These are phyloP conservation scores for Baryphthengus martii DNA, from an alignment of 2,113 vertebrate species.

Conservation along the genomic window DNA sequence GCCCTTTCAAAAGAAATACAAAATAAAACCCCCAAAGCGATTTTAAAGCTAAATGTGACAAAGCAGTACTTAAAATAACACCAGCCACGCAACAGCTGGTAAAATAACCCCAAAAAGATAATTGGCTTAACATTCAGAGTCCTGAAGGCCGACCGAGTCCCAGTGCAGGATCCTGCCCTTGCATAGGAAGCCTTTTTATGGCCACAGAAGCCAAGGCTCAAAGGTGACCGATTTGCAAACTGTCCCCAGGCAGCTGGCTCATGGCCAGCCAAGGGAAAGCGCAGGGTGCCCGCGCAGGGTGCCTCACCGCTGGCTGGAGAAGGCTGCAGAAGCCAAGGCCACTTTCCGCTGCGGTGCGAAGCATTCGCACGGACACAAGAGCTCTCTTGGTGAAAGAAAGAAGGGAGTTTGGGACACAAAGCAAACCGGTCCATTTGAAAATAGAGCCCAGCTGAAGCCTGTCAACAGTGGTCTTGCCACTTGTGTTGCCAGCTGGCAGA, in stretches of 20 bases:
- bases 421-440: background rate
- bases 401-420: background rate
- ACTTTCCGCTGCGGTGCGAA: background rate
- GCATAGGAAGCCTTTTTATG: background rate
- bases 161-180: fast-evolving
- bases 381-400: background rate
- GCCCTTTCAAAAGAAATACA: background rate
- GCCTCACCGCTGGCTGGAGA: fast-evolving
- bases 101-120: background rate
- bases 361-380: no score
- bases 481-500: fast-evolving
- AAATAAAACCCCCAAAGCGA: background rate
- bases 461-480: no score
- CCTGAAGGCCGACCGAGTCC: background rate
- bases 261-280: fast-evolving
- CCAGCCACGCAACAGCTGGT: background rate
- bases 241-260: background rate
- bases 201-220: background rate
- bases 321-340: background rate
- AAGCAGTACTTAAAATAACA: background rate
- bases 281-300: background rate
- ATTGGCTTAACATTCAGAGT: background rate
- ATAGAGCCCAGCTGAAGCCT: background rate
- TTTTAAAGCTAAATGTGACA: background rate
- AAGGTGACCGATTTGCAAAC: background rate